Percentiles rank a stretch among this genome's conserved stretches.
Conservation (phyloP, 2,797 vertebrate species). For the Acrocephalus scirpaceus region DNA sequence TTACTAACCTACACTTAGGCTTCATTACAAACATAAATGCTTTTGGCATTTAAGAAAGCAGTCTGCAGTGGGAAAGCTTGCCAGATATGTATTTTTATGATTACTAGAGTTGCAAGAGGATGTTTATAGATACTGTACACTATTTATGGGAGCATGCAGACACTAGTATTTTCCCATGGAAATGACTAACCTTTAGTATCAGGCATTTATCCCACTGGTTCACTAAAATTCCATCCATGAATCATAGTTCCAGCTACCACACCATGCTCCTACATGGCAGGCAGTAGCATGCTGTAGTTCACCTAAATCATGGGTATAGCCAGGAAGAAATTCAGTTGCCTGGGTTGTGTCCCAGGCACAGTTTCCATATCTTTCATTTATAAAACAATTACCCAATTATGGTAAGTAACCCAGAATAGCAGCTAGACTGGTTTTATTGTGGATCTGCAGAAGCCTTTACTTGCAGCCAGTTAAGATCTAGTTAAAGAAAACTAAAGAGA, state of each 20-base stretch:
- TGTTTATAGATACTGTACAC: conserved; percentile 24
- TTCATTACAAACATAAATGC: not conserved
- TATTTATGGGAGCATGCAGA: not conserved
- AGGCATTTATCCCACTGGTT: not conserved
- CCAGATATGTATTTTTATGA: not conserved
- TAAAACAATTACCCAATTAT: not conserved
- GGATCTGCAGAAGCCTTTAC: not conserved
- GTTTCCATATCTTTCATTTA: not conserved
- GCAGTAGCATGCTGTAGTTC: not conserved
- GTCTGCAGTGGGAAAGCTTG: not conserved
- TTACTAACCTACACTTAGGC: not conserved
- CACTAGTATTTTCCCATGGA: not conserved
- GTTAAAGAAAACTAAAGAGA: not conserved
- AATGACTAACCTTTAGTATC: not conserved
- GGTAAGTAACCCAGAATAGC: not conserved
- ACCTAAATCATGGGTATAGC: not conserved
- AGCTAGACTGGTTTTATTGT: not conserved
- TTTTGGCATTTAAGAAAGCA: not conserved
- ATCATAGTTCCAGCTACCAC: not conserved
- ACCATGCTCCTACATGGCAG: not conserved
- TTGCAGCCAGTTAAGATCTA: not conserved
- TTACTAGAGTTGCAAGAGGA: conserved; percentile 14
- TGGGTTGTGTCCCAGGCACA: not conserved
- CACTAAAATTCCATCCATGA: not conserved
- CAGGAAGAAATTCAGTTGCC: not conserved